These are phyloP conservation scores for Neopelma chrysocephalum DNA, from an alignment of 2,797 vertebrate species.

Conservation along the genomic window DNA sequence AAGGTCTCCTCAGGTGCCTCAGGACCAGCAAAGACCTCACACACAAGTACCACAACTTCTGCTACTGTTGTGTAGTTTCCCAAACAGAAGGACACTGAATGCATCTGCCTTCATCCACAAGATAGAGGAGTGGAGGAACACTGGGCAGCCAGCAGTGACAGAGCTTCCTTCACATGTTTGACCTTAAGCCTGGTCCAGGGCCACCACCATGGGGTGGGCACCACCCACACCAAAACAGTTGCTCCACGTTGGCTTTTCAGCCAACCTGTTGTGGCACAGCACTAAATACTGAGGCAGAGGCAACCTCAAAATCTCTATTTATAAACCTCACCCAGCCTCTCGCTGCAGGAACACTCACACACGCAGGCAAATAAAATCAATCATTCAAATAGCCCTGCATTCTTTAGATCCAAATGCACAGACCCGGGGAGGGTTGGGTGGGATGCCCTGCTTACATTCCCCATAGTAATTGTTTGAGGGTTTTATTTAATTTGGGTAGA, in stretches of 20 bases:
- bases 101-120: background rate
- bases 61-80: background rate
- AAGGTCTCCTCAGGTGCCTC: background rate
- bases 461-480: background rate
- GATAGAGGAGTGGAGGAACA: background rate
- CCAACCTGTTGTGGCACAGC: background rate
- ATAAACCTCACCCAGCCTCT: background rate
- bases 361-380: background rate
- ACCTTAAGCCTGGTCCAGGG: background rate
- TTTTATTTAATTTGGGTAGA: background rate
- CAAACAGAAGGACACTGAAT: background rate
- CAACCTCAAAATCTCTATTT: background rate
- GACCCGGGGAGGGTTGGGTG: background rate
- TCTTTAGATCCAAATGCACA: background rate
- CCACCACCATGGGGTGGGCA: background rate
- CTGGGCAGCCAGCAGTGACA: background rate
- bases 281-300: background rate
- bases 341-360: background rate
- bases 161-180: too few species aligned
- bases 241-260: background rate
- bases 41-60: background rate
- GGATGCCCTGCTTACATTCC: conserved; percentile 19
- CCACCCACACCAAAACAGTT: background rate
- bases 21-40: background rate
- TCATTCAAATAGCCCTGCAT: background rate